phyloP scores from a whole-genome alignment of 2,797 vertebrate genomes.

The Sebastes vulpes region DNA sequence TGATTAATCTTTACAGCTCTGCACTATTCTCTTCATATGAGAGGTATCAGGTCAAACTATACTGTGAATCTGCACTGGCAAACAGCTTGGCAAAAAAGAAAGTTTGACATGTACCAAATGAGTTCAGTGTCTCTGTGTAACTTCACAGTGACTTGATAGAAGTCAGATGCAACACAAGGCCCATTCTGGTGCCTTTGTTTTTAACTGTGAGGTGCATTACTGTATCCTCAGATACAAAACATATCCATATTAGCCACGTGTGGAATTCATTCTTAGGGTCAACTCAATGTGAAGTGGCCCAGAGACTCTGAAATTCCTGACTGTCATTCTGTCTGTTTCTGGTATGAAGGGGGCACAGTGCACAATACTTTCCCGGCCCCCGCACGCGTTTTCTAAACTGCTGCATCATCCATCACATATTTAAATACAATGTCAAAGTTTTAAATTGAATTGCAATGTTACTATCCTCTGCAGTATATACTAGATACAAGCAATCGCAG shows the following conservation, averaged over 20 bases:
- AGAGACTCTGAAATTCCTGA: constrained; percentile 14
- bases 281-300: constrained; percentile 7
- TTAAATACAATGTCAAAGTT: background rate
- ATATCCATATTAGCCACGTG: background rate
- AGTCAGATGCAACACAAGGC: background rate
- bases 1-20: too few relatives aligned
- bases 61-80: background rate
- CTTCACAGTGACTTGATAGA: background rate
- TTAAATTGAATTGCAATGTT: background rate
- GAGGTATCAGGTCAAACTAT: background rate
- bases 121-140: background rate
- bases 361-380: background rate
- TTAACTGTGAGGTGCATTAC: background rate
- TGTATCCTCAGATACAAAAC: background rate
- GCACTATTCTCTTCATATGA: background rate
- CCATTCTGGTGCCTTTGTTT: background rate
- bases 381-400: background rate
- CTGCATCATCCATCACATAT: background rate
- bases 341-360: constrained; percentile 8
- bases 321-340: background rate
- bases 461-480: background rate
- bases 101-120: background rate
- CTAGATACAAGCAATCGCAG: background rate
- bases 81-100: background rate
- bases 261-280: constrained; percentile 11